These are phyloP conservation scores for Eupithecia vulgata DNA, from an alignment of 2,888 invertebrate genomes.

Conservation along the genomic window DNA sequence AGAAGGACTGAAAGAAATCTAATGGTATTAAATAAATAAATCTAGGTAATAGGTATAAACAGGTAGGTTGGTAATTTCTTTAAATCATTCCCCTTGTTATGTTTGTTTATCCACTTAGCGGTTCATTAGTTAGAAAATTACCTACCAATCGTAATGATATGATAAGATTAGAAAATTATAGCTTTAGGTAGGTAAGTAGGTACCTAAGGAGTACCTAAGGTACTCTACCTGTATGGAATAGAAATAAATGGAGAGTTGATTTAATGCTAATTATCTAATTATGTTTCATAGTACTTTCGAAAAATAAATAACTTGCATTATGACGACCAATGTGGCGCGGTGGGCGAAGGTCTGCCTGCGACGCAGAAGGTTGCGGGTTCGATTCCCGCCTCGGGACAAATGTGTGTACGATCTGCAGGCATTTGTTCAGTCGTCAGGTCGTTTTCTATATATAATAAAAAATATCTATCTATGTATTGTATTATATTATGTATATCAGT, in stretches of 20 bases:
- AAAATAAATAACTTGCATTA: too few species aligned
- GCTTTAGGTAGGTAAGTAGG: neutral
- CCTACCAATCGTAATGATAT: constrained; percentile 10
- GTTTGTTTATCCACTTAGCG: constrained; percentile 18
- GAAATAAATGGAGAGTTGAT: neutral
- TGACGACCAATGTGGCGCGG: too few species aligned
- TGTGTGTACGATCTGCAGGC: too few species aligned
- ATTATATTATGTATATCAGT: too few species aligned
- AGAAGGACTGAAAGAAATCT: neutral
- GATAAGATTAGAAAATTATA: constrained; percentile 17
- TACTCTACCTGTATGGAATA: neutral
- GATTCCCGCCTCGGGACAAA: too few species aligned
- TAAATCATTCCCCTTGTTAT: constrained; percentile 17
- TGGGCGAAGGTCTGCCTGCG: too few species aligned
- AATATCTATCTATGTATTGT: too few species aligned
- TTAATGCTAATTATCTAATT: neutral
- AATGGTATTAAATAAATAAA: constrained; percentile 11
- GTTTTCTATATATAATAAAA: too few species aligned
- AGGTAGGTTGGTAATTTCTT: constrained; percentile 6
- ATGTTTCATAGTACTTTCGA: too few species aligned
- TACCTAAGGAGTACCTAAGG: too few species aligned
- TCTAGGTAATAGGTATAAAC: neutral
- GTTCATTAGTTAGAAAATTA: constrained; percentile 8
- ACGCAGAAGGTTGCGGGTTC: too few species aligned
- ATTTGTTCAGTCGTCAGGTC: too few species aligned